Percentiles rank a stretch among this genome's conserved stretches.
Conservation (phyloP, 2,113 vertebrate species). For the Apteryx mantelli region DNA sequence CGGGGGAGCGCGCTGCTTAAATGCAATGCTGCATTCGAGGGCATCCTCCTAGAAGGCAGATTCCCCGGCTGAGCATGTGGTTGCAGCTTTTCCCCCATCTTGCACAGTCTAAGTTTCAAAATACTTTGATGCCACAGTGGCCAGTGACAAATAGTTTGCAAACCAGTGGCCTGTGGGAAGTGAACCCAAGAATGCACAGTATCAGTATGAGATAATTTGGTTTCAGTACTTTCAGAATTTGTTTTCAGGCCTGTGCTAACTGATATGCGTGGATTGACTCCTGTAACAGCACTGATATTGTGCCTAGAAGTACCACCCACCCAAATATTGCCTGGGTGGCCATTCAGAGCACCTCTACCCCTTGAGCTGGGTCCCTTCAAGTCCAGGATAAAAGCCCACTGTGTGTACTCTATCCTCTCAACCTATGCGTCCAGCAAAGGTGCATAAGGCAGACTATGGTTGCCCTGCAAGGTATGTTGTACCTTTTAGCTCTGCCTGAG, state of each 20-base stretch:
- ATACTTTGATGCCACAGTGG: not conserved
- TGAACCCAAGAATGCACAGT: not conserved
- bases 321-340: not conserved
- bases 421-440: not conserved
- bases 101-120: not conserved
- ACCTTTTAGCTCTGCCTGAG: accelerated
- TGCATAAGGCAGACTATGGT: not conserved
- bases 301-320: not conserved
- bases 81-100: not conserved
- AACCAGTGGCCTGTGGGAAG: not conserved
- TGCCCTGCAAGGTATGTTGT: not conserved
- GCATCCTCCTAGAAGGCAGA: not conserved
- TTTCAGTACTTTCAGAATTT: not conserved
- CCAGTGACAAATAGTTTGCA: not conserved
- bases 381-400: not conserved
- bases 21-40: not conserved
- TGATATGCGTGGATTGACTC: not conserved
- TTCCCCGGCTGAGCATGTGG: not conserved
- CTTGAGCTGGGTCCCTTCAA: not conserved
- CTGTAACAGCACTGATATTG: not conserved
- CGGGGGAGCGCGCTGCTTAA: not conserved
- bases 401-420: not conserved
- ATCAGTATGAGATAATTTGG: not conserved
- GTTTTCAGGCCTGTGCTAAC: not conserved
- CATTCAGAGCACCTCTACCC: not conserved